Conservation (phyloP, 1,140 invertebrate genomes). For the Pseudomyrmex flavicornis region DNA sequence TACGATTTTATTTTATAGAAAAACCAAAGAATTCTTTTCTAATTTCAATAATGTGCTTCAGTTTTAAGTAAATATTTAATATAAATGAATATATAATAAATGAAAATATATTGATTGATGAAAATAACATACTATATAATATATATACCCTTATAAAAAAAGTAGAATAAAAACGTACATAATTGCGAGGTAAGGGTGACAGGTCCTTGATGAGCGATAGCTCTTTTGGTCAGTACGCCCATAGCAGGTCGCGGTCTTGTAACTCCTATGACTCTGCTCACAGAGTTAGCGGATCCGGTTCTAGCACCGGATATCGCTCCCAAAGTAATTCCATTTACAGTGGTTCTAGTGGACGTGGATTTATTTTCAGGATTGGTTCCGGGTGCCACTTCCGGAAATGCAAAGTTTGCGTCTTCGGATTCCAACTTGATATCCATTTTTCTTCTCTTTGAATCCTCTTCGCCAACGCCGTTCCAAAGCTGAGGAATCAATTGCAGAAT, state of each 20-base stretch:
- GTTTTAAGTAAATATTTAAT: too few relatives aligned
- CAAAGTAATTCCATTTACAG: conserved; percentile 74
- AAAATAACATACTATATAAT: too few relatives aligned
- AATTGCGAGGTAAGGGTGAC: conserved; percentile 85
- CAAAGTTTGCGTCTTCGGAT: conserved; percentile 88
- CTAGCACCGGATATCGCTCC: conserved; percentile 47
- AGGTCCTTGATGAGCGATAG: conserved; percentile 81
- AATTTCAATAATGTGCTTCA: too few relatives aligned
- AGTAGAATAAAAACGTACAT: conserved; percentile 73
- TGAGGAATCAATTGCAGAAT: conserved; percentile 65
- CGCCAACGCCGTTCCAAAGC: conserved; percentile 80
- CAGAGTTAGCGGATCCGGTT: conserved; percentile 64
- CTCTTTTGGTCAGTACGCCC: conserved; percentile 78
- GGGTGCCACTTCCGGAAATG: conserved; percentile 79
- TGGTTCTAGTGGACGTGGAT: conserved; percentile 65
- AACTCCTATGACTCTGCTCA: conserved; percentile 79
- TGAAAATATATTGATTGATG: too few relatives aligned
- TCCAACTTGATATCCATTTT: conserved; percentile 89
- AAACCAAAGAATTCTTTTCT: too few relatives aligned
- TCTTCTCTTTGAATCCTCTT: conserved; percentile 86
- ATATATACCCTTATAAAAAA: too few relatives aligned
- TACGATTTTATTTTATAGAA: too few relatives aligned
- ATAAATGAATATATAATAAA: too few relatives aligned
- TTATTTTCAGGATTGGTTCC: conserved; percentile 70
- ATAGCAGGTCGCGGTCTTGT: conserved; percentile 80